Percentiles rank a stretch among this genome's conserved stretches.
These are phyloP conservation scores for Carettochelys insculpta DNA, from an alignment of 2,113 vertebrate genomes.

Conservation along the genomic window DNA sequence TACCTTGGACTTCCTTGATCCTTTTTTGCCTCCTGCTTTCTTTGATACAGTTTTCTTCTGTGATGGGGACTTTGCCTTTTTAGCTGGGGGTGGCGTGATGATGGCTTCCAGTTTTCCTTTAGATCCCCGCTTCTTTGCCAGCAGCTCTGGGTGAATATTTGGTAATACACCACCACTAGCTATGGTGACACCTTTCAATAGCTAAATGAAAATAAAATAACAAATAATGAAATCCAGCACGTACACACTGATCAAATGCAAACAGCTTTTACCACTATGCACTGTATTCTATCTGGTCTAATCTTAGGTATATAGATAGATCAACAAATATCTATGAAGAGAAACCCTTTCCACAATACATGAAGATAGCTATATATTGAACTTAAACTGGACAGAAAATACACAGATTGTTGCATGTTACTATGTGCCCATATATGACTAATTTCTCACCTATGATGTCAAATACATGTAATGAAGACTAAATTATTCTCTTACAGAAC, in stretches of 20 bases:
- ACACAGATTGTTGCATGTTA: not conserved
- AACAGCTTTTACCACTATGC: not conserved
- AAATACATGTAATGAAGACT: not conserved
- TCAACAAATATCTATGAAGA: not conserved
- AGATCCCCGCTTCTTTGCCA: conserved; percentile 94
- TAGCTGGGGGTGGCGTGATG: conserved; percentile 89
- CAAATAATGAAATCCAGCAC: not conserved
- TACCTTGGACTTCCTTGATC: conserved; percentile 90
- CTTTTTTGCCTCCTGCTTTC: conserved; percentile 84
- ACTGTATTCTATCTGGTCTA: not conserved
- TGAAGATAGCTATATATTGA: fast-evolving
- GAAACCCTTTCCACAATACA: not conserved
- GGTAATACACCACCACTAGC: conserved; percentile 96
- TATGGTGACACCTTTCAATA: conserved; percentile 97
- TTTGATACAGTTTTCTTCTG: conserved; percentile 90
- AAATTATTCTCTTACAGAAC: not conserved
- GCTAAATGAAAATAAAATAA: conserved; percentile 68
- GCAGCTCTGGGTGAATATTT: conserved; percentile 95
- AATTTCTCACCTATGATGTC: not conserved
- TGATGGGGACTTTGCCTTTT: conserved; percentile 88
- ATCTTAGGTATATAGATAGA: not conserved
- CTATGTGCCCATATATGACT: not conserved
- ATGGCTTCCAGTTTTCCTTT: conserved; percentile 96
- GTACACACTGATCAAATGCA: not conserved
- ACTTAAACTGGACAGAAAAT: not conserved